Evolutionary conservation across 2,888 invertebrate genomes (phyloP), one percentile per base, ranked within the genome.

Genomic region (Alloplasta piceator): DNA sequence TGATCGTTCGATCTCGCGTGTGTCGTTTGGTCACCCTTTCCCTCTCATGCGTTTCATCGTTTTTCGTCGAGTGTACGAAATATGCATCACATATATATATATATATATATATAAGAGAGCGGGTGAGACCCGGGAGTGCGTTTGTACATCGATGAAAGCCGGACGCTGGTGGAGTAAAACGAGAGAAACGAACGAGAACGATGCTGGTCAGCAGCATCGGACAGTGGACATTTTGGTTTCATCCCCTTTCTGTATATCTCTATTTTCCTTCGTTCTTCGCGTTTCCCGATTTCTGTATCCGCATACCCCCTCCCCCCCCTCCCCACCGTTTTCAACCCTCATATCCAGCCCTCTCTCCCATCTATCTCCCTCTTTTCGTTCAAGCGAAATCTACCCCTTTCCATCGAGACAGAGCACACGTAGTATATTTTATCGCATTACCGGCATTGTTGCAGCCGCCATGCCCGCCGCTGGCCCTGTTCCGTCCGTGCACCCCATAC

Each of bases 401-500:
- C 78, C 81, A 81, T 81, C 74, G 74, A 67, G 81, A 78, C 81
- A 81, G 80, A 74, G 75, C 75, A 75, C 87, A 87, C 86, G 86
- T 86, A 87, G 87, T 90, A 89, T 89, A 90, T 90, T 90, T 90
- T 88, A 88, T 90, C 89, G 89, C 88, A 90, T 89, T 90, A 89
- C 89, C 87, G 88, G 89, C 88, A 90, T 90, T 90, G 90, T 90
- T 89, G 90, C 88, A 89, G 86, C 83, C 82, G 83, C 83, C 85
- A 83, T 81, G 78, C 81, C 81, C 67, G 81, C 74, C 64, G 80
- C 68, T 73, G 67, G 72, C 4, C 12, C 16, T 66, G 68, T 66
- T 60, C 36, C 66, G 64, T 48, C 3, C 74, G 66, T 56, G 55
- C 50, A 52, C 64, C 16, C 9, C 61, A 56, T 72, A 60, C 58